Conservation (phyloP, 2,888 invertebrate species). For the Mesorhabditis spiculigera region DNA sequence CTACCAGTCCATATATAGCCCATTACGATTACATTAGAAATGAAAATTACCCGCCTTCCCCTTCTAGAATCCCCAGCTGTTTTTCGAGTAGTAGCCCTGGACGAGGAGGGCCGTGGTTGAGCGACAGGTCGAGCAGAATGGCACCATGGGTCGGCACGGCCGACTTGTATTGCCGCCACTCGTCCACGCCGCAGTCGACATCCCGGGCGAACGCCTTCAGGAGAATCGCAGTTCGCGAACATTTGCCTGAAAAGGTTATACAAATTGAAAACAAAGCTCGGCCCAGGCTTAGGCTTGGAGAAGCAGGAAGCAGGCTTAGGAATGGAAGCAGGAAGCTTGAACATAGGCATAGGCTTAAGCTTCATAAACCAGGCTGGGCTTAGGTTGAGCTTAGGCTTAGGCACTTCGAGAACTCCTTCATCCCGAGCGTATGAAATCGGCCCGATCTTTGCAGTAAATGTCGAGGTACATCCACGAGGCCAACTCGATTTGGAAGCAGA, state of each 20-base stretch:
- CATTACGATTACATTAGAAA: too few relatives aligned
- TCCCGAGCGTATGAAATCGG: slow-evolving; percentile 33
- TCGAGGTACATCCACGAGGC: slow-evolving; percentile 99
- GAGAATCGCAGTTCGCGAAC: slow-evolving; percentile 60
- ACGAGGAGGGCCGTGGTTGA: slow-evolving; percentile 61
- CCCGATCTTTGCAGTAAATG: slow-evolving; percentile 74
- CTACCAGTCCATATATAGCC: too few relatives aligned
- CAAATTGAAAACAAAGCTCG: too few relatives aligned
- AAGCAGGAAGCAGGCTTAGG: neutral
- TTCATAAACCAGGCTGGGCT: too few relatives aligned
- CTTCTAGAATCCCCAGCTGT: slow-evolving; percentile 94
- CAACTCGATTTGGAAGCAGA: slow-evolving; percentile 76
- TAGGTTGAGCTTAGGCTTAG: neutral
- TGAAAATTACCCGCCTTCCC: slow-evolving; percentile 71
- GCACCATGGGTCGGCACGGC: slow-evolving; percentile 95
- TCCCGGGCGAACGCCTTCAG: slow-evolving; percentile 74
- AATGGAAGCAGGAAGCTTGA: too few relatives aligned
- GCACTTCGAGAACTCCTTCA: slow-evolving; percentile 46
- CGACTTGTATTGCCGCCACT: slow-evolving; percentile 90
- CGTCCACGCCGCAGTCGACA: slow-evolving; percentile 74
- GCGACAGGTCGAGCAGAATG: slow-evolving; percentile 71
- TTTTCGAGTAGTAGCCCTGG: slow-evolving; percentile 63
- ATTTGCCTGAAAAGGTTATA: slow-evolving; percentile 20
- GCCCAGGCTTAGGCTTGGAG: slow-evolving; percentile 14
- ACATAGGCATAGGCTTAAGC: too few relatives aligned